Base-by-base conservation (phyloP, 2,888 invertebrate genomes). In the Sarcophaga rosellei region DNA sequence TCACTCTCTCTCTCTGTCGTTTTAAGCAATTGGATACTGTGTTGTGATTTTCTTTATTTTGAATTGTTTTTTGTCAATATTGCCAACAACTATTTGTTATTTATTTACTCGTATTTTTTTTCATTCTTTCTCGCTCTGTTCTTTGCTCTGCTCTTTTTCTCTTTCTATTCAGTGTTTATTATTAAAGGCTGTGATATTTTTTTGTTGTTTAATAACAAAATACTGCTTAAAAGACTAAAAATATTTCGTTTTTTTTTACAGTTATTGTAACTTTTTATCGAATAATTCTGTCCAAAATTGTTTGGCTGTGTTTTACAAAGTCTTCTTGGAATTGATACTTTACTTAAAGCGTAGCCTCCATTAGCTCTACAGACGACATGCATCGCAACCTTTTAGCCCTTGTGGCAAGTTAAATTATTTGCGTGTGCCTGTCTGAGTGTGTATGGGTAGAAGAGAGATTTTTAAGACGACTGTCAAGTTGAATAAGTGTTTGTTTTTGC, bases 341-440 rank as follows among this genome's bases (percentile, higher is more conserved):
- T 53, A 12, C 53, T 15, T 53, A 10, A 1, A 35, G 35, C 15
- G 17, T 53, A 53, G 53, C 2, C 4, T 2, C 17, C 17, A 53
- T 15, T 53, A 53, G 53, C 53, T 35, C 35, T 35, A 35, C 10
- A 35, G 44, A 62, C 15, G 69, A 70, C 59, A 3, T 44, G 35
- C 10, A 70, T 12, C 21, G 17, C 10, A 17, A 25, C 17, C 61
- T 61, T 69, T 81, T 81, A 65, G 69, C 76, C 81, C 76, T 47
- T 45, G 63, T 70, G 70, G 81, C 70, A 59, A 70, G 63, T 70
- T 63, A 65, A 81, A 35, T 35, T 68, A 35, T 45, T 75, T 75
- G 44, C 66, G 20, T 44, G 61, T n/a, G 62, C 23, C 10, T 35
- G 35, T 35, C 1, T 35, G 6, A 8, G 53, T 21, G 44, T 44